Evolutionary conservation across 1,140 invertebrate genomes (phyloP), one percentile per base, ranked within the genome.

Genomic region (Zaprionus gabonicus): DNA sequence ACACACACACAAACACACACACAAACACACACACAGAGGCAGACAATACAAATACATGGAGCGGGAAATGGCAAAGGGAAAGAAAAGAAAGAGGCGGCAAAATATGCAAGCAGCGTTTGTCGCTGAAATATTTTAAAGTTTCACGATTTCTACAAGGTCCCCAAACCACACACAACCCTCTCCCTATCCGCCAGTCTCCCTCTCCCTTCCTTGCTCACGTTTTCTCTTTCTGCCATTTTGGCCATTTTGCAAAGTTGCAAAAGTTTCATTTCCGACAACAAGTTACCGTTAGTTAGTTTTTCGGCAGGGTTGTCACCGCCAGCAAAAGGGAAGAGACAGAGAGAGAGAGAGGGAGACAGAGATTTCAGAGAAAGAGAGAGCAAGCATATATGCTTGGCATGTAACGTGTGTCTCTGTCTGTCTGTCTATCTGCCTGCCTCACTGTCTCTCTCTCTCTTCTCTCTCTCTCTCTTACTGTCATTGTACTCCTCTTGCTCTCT

Each of bases 251-350:
- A 81, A 86, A 84, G 81, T 90, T 83, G 78, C 78, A 77, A 82
- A 90, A 91, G 79, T 90, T 90, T 90, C 86, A 91, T 91, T 90
- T 90, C 86, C 85, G 85, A 90, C 85, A 85, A 81, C 85, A 90
- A 88, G 86, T 88, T 91, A 90, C 85, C 85, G 85, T 90, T 90
- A 90, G 85, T 81, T 85, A 82, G 81, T 71, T 72, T 88, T 90
- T 88, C 71, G 73, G 72, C 85, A 88, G 86, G 70, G 72, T 71
- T 88, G 85, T 88, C 85, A 79, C 81, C 84, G 72, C 78, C 34
- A 70, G 60, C 58, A 64, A 34, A 71, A 49, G 59, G 28, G 41
- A 34, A 63, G 64, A 65, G 36, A 20, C 36, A 59, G 31, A 81
- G 64, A 65, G 36, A 81, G 27, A 34, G 5, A 51, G 5, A 57